Conservation (phyloP, 2,888 invertebrate genomes). For the Lepetodrilus schrolli region DNA sequence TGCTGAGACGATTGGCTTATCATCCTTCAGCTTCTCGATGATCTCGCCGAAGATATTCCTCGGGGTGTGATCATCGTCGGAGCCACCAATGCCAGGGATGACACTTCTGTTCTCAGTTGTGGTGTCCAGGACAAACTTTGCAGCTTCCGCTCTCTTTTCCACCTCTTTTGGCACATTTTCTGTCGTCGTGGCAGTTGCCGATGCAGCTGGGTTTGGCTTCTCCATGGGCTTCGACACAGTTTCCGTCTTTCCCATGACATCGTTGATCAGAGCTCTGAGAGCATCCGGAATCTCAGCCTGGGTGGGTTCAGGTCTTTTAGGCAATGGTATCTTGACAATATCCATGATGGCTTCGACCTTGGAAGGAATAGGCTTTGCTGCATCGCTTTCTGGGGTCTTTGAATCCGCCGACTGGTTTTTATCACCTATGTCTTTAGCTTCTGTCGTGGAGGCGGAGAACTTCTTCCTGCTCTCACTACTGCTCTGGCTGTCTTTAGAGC, state of each 20-base stretch:
- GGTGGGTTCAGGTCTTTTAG: constrained; percentile 16
- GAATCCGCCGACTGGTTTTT: background rate
- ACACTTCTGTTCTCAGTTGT: constrained; percentile 3
- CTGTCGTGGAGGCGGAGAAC: background rate
- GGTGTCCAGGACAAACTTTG: constrained; percentile 20
- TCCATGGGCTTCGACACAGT: background rate
- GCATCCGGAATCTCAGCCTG: constrained; percentile 39
- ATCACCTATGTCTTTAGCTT: background rate
- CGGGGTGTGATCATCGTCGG: background rate
- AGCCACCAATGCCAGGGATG: constrained; percentile 32
- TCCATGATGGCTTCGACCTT: background rate
- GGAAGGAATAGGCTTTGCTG: constrained; percentile 4
- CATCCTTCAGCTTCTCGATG: constrained; percentile 17
- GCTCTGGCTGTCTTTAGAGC: background rate
- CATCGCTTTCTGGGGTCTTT: background rate
- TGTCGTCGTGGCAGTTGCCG: constrained; percentile 31
- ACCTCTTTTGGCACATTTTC: constrained; percentile 32
- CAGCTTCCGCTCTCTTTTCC: constrained; percentile 31
- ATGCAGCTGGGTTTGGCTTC: background rate
- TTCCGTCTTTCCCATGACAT: constrained; percentile 41
- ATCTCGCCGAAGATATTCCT: constrained; percentile 8
- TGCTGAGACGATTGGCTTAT: background rate
- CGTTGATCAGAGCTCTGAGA: constrained; percentile 47
- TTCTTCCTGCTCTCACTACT: background rate
- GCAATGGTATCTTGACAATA: background rate